Base-by-base conservation (phyloP, 2,113 vertebrate genomes). In the Toxostoma redivivum region DNA sequence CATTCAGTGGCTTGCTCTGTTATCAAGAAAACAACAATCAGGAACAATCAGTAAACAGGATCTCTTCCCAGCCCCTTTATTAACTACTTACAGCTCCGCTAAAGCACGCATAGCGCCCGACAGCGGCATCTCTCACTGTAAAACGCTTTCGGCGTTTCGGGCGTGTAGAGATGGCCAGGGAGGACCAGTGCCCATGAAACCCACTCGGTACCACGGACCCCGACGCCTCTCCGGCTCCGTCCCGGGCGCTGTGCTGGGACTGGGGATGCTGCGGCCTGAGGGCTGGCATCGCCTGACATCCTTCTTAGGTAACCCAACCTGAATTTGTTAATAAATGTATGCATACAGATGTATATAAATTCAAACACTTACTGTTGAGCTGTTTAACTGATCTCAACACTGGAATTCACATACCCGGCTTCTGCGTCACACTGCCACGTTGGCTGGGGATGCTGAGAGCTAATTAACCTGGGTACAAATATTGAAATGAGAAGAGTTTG, bases 1-100 rank as follows among this genome's bases (percentile, higher is more conserved):
- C 97, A 94, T 98, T 98, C 97, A 97, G 98, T 97, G 98, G 97
- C 98, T 97, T 91, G 92, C 96, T 95, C 83, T 76, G 94, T 98
- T 98, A 98, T 98, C 98, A 97, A 98, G 98, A 98, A 97, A 98
- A 98, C 98, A 98, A 98, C 98, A 98, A 97, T 98, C 97, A 97
- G 82, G 91, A 96, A 96, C 94, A 97, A 97, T 97, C 97, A 96
- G 97, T 98, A 98, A 97, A 98, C 97, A 98, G 95, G 94, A 97
- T 97, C 81, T 91, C 84, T 97, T 94, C 73, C 96, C 96, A 97
- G 92, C 92, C 96, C 97, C 90, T 74, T 94, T 96, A 94, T 96
- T 94, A 97, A 97, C 91, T 94, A 93, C 95, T 97, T 88, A 81
- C 58, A 53, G 85, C 81, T 95, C 86, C 80, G 51, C 73, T 88